Evolutionary conservation across 2,113 vertebrate genomes (phyloP).

Genomic region (Antidorcas marsupialis): DNA sequence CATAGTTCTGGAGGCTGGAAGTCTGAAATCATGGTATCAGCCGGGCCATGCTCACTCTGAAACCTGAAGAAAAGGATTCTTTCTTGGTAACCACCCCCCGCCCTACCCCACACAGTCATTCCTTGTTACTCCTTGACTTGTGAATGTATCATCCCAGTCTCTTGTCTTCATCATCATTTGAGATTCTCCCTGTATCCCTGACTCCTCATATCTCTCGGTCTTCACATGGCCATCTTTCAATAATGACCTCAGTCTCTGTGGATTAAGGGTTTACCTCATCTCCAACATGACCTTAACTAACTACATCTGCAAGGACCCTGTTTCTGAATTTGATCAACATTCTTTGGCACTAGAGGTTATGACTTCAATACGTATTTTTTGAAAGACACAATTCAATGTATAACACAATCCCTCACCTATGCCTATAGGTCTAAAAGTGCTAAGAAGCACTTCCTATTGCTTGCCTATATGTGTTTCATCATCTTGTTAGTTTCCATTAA

Average conservation of each 20-base stretch:
- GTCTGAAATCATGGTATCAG: neutral
- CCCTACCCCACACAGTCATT: neutral
- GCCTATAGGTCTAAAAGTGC: neutral
- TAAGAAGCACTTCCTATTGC: neutral
- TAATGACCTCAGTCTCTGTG: neutral
- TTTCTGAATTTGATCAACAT: neutral
- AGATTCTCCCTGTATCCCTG: neutral
- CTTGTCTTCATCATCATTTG: too few species aligned
- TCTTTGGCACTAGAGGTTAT: neutral
- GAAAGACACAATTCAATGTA: neutral
- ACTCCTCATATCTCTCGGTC: neutral
- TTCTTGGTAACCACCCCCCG: rapidly evolving
- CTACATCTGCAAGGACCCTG: neutral
- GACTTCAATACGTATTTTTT: neutral
- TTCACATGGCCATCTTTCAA: neutral
- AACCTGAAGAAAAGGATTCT: neutral
- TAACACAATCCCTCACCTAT: neutral
- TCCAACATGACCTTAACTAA: neutral
- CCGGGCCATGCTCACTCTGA: neutral
- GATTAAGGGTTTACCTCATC: neutral
- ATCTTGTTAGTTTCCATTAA: neutral
- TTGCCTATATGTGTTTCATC: neutral
- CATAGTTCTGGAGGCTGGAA: neutral
- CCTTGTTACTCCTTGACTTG: neutral
- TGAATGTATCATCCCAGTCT: too few species aligned